Conservation (phyloP, 2,797 vertebrate species). For the Bradypus variegatus region DNA sequence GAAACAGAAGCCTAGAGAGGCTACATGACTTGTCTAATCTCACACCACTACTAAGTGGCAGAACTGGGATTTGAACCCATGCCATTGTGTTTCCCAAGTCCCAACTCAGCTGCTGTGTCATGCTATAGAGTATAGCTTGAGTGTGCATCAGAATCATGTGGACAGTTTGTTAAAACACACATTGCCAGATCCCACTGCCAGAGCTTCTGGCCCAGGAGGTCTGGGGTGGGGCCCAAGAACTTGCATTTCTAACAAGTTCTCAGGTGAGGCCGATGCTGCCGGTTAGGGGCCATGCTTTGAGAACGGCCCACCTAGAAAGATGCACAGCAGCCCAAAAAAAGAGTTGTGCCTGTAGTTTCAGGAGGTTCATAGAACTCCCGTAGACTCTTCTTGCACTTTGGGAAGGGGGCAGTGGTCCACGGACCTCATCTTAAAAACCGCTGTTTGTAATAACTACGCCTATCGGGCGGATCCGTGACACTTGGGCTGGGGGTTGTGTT, state of each 20-base stretch:
- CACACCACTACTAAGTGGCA: background rate
- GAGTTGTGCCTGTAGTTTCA: background rate
- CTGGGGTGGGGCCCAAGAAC: background rate
- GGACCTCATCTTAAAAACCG: background rate
- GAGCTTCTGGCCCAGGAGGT: background rate
- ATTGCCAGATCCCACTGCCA: too few species aligned
- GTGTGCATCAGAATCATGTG: background rate
- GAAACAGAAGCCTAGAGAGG: background rate
- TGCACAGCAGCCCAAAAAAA: background rate
- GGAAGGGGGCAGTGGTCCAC: rapidly evolving
- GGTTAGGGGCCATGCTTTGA: background rate
- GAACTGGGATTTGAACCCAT: background rate
- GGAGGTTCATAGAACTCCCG: background rate
- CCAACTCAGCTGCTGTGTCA: background rate
- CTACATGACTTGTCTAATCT: background rate
- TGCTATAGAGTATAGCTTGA: background rate
- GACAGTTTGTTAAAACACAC: background rate
- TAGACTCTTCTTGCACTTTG: background rate
- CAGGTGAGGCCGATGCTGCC: background rate
- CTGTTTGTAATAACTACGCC: background rate
- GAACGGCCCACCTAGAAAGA: background rate
- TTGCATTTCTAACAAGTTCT: background rate
- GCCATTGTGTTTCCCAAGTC: background rate
- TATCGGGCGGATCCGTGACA: background rate
- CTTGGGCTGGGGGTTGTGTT: background rate